Evolutionary conservation across 2,113 vertebrate species (phyloP), one percentile per base, ranked within the genome.

Genomic region (Burhinus oedicnemus): DNA sequence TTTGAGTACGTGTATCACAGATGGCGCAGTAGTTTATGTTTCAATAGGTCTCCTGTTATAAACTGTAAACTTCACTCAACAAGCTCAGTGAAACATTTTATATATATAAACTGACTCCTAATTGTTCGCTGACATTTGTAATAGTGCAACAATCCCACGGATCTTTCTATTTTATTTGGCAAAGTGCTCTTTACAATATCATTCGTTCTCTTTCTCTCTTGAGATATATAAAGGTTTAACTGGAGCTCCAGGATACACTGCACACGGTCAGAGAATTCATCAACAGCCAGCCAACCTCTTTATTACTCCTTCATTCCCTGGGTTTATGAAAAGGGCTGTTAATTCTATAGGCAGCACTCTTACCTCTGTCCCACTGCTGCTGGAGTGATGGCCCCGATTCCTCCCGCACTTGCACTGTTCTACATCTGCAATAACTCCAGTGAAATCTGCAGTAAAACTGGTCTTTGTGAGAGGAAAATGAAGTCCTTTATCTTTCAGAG

Each of bases 201-300:
- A 69, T 66, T 83, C 8, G 0, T 23, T 70, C 78, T 65, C 80
- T 71, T 54, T 84, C 57, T 82, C 80, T 92, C 79, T 32, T 32
- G 61, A 89, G 70, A 86, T 69, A 70, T 19, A 74, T 68, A 70
- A 93, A 88, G 81, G 89, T 93, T 94, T 97, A 95, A 87, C 75
- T 44, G 49, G 87, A 95, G 71, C 91, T 95, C 85, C 83, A 92
- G 87, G 71, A 93, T 22, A 74, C 81, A 19, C 78, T 60, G 83
- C 75, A 83, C 57, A 77, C 0, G 1, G 62, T 55, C 91, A 93
- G 84, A 85, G 84, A 94, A 94, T 89, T 91, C 74, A 91, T 58
- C 95, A 85, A 27, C 38, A 95, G 64, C 60, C 90, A 77, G 76
- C 38, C 71, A 90, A 58, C 47, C 72, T 89, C 83, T 93, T 61